phyloP scores from a whole-genome alignment of 2,797 vertebrate genomes.

The Chrysocyon brachyurus region DNA sequence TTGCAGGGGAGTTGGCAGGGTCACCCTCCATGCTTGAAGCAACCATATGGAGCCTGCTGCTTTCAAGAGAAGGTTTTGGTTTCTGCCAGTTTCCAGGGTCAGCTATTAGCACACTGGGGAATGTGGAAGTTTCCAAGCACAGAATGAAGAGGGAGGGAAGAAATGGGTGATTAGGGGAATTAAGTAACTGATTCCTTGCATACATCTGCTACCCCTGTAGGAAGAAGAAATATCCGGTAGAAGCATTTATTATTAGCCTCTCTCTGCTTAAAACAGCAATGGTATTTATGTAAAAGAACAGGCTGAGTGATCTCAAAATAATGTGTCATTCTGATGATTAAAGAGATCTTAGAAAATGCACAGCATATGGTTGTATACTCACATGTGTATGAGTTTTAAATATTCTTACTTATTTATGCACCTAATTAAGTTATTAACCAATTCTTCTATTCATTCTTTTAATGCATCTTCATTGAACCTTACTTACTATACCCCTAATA shows the following conservation, averaged over 20 bases:
- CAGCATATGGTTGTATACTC: not conserved
- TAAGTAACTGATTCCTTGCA: conserved; percentile 75
- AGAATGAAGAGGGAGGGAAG: conserved; percentile 78
- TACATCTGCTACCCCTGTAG: conserved; percentile 69
- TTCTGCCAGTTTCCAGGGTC: conserved; percentile 81
- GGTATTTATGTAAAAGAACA: conserved; percentile 17
- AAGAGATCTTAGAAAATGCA: not conserved
- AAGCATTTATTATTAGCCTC: conserved; percentile 75
- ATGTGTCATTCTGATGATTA: not conserved
- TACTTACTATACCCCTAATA: not conserved
- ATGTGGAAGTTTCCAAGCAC: conserved; percentile 64
- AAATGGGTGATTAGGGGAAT: conserved; percentile 80
- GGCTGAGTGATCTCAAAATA: conserved; percentile 25
- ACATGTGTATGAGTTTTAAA: not conserved
- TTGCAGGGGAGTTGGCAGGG: conserved; percentile 80
- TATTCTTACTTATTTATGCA: not conserved
- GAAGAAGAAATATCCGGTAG: conserved; percentile 73
- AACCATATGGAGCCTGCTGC: conserved; percentile 82
- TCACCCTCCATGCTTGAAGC: conserved; percentile 74
- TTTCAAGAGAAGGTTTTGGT: conserved; percentile 83
- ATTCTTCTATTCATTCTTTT: conserved; percentile 36
- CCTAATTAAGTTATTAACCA: conserved; percentile 6
- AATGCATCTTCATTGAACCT: not conserved
- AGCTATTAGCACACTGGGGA: conserved; percentile 75
- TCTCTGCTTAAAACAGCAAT: conserved; percentile 73